Conservation (phyloP, 2,113 vertebrate species). For the Leuciscus idus region DNA sequence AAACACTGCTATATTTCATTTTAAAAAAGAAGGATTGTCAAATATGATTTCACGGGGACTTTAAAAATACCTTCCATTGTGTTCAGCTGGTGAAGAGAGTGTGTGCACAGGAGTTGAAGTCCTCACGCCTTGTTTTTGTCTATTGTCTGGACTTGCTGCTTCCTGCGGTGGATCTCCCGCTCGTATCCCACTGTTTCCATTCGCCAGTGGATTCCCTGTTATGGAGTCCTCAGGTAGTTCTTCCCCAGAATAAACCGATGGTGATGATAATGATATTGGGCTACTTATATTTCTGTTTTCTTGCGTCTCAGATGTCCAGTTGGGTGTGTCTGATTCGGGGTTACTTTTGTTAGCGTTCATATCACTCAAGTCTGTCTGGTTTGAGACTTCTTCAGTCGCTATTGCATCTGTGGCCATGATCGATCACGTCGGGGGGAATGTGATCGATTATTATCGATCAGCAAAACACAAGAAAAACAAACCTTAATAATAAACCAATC, state of each 20-base stretch:
- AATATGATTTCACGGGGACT: no score
- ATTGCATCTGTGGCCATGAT: conserved; percentile 73
- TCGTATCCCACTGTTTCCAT: conserved; percentile 54
- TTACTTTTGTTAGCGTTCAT: conserved; percentile 67
- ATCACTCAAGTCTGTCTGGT: conserved; percentile 56
- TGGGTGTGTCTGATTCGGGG: conserved; percentile 70
- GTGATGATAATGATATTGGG: conserved; percentile 63
- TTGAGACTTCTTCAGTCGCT: conserved; percentile 65
- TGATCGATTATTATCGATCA: neutral
- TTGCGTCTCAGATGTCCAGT: conserved; percentile 54
- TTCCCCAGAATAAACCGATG: conserved; percentile 60
- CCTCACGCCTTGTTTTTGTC: conserved; percentile 52
- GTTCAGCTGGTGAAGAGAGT: conserved; percentile 48
- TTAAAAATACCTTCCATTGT: conserved; percentile 69
- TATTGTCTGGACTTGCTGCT: conserved; percentile 63
- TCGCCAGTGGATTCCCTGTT: conserved; percentile 58
- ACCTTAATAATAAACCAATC: neutral
- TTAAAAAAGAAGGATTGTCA: no score
- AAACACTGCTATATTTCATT: no score
- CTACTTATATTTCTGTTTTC: conserved; percentile 59
- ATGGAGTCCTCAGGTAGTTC: conserved; percentile 55
- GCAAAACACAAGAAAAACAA: conserved; percentile 29
- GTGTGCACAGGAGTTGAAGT: conserved; percentile 62
- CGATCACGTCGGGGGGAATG: neutral
- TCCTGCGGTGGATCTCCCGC: conserved; percentile 62